These are phyloP conservation scores for Axis porcinus DNA, from an alignment of 2,113 vertebrate genomes.

Conservation along the genomic window DNA sequence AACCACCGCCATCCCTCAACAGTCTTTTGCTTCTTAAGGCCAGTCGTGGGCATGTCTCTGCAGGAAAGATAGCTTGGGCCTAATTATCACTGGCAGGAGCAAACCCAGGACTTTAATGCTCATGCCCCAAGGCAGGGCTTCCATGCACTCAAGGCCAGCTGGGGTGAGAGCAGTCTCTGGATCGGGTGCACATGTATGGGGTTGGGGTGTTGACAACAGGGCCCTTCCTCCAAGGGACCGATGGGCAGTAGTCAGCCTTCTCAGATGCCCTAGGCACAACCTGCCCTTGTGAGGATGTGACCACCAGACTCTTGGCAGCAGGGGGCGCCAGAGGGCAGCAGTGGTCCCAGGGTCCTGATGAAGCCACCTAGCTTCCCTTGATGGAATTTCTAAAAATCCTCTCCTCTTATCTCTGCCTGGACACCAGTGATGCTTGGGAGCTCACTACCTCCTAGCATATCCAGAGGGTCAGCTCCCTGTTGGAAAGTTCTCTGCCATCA, in stretches of 20 bases:
- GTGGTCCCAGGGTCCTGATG: background rate
- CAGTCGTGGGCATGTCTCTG: background rate
- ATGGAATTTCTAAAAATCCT: background rate
- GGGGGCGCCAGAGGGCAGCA: background rate
- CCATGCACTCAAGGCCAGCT: background rate
- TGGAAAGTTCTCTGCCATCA: background rate
- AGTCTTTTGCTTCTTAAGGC: background rate
- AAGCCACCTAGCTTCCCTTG: background rate
- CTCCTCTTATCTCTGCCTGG: background rate
- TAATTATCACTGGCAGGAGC: constrained; percentile 32
- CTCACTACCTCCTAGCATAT: background rate
- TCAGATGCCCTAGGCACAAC: background rate
- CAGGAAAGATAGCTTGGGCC: background rate
- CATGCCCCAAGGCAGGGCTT: constrained; percentile 6
- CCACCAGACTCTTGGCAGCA: background rate
- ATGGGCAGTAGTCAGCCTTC: background rate
- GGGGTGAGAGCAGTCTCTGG: background rate
- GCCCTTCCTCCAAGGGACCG: background rate
- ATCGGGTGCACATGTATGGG: background rate
- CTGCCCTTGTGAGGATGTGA: background rate
- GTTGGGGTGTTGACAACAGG: too few species aligned
- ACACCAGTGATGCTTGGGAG: background rate
- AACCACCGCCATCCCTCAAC: background rate
- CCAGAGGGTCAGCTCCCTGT: background rate
- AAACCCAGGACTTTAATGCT: constrained; percentile 14